Evolutionary conservation across 2,797 vertebrate genomes (phyloP).

Genomic region (Schizopygopsis malacanthus): DNA sequence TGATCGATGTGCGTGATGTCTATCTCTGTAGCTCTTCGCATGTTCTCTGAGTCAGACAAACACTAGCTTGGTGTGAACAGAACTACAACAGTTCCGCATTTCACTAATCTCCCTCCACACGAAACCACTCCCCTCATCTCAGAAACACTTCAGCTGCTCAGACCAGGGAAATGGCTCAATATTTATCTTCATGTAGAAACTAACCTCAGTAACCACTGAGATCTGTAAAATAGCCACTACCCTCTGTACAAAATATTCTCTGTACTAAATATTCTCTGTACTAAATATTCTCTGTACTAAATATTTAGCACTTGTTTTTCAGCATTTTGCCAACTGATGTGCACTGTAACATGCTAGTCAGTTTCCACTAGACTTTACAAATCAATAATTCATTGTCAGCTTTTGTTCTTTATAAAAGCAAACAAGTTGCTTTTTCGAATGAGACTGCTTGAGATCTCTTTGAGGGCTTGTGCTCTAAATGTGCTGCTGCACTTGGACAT

Average conservation of each 20-base stretch:
- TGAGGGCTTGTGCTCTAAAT: neutral
- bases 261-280: neutral
- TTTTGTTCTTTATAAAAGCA: neutral
- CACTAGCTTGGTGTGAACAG: neutral
- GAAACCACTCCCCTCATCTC: neutral
- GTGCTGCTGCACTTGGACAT: neutral
- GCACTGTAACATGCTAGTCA: neutral
- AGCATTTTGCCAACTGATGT: neutral
- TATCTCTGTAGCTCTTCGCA: neutral
- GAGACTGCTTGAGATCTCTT: neutral
- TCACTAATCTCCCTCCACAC: too few species aligned
- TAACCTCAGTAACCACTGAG: neutral
- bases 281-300: neutral
- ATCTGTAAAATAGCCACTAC: neutral
- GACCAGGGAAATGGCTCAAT: neutral
- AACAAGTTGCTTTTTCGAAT: neutral
- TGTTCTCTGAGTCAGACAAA: neutral
- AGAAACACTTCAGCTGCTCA: neutral
- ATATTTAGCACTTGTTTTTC: neutral
- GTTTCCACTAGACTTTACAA: neutral
- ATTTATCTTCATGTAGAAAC: neutral
- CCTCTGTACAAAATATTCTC: neutral
- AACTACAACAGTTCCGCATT: neutral
- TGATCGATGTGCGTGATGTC: neutral
- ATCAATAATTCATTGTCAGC: neutral